Percentiles rank a stretch among this genome's conserved stretches.
Evolutionary conservation across 2,113 vertebrate species (phyloP).

Genomic region (Trogon surrucura): DNA sequence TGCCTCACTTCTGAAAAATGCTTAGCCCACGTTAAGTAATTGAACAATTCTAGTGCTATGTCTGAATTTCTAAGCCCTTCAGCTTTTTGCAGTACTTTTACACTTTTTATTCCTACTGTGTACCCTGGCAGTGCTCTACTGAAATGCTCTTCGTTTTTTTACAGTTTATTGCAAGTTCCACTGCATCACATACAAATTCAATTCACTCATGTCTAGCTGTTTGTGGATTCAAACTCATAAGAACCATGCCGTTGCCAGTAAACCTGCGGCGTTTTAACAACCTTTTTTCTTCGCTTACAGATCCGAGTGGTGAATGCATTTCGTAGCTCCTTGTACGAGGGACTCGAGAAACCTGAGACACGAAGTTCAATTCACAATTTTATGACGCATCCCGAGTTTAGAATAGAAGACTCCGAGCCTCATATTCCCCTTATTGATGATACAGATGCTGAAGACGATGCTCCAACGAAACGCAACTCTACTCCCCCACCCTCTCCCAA

Average conservation of each 20-base stretch:
- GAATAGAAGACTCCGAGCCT: conserved; percentile 99
- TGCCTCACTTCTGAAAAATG: conserved; percentile 49
- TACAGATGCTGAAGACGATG: conserved; percentile 97
- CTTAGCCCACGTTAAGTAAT: conserved; percentile 18
- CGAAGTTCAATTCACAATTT: conserved; percentile 99
- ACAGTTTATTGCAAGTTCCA: conserved; percentile 85
- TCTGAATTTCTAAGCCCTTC: conserved; percentile 68
- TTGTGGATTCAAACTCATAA: conserved; percentile 85
- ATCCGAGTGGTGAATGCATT: conserved; percentile 99
- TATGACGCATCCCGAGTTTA: conserved; percentile 99
- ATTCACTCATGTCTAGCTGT: conserved; percentile 84
- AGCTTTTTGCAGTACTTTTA: conserved; percentile 68
- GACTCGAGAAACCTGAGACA: conserved; percentile 96
- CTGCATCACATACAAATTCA: conserved; percentile 83
- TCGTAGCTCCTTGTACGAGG: conserved; percentile 99
- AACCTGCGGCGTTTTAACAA: conserved; percentile 20
- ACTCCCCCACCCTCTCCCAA: conserved; percentile 92
- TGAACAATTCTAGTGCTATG: conserved; percentile 50
- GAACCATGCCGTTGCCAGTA: conserved; percentile 49
- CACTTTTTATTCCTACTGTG: conserved; percentile 68
- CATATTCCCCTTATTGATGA: conserved; percentile 98
- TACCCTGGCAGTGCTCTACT: conserved; percentile 76
- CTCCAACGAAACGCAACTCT: conserved; percentile 95
- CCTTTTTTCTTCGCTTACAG: conserved; percentile 76
- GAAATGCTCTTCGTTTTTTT: conserved; percentile 82